Base-by-base conservation (phyloP, 2,797 vertebrate species). In the Ctenopoma kingsleyae region DNA sequence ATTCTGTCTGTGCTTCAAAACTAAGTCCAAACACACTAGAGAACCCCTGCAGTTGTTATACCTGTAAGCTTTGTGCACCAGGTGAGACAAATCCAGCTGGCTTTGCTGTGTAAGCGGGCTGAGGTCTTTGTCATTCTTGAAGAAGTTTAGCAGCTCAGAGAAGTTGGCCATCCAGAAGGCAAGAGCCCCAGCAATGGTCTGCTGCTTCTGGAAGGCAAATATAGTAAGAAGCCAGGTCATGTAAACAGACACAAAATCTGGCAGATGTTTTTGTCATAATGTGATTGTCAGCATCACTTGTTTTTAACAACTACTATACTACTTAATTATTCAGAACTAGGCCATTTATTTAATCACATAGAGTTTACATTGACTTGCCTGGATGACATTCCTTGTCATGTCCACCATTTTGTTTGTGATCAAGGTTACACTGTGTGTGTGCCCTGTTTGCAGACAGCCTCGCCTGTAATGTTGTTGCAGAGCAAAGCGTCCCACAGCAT, bases 141-240 rank as follows among this genome's bases (percentile, higher is more conserved):
- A 80, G 82, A 99, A 98, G 90, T 97, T 97, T 54, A 98, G 92
- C 20, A 98, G 92, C 74, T 99, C 97, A 2, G 97, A 98, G 22
- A 95, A 91, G 80, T 99, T 99, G 74, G 97, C 95, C 96, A 97
- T 96, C 96, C 97, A 99, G 88, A 99, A 99, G 72, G 95, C 95
- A 51, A 98, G 95, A 6, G 96, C 94, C 1, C 96, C 95, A 1
- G 95, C 94, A 20, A 95, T 95, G 74, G 92, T 93, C 90, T 95
- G 96, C 93, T 97, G 96, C 76, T 95, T 96, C 97, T 98, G 92
- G 78, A 84, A 74, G 54, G 58, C 47, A 68, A 54, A 80, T 15
- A 51, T 0, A 27, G 9, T 12, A 38, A 54, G 43, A 27, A 27
- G 35, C 2, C 13, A 16, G 13, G 20, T 56, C 30, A 54, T 4